Conservation (phyloP, 2,113 vertebrate genomes). For the Gallinago undulata region DNA sequence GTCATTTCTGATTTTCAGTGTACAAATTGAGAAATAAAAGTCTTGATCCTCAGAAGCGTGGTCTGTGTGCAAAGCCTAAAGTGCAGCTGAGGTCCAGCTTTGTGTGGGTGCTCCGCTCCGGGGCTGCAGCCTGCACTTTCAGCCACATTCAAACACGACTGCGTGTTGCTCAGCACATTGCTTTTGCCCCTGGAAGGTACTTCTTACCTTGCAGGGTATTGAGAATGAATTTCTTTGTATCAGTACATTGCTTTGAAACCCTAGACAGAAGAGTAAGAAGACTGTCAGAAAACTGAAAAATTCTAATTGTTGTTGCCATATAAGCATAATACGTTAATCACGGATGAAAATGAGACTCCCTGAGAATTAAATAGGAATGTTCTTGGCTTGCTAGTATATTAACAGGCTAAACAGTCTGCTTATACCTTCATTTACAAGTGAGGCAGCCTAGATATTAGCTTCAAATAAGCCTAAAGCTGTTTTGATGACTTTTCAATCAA, state of each 20-base stretch:
- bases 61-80: not conserved
- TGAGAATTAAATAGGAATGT: not conserved
- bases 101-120: not conserved
- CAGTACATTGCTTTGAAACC: not conserved
- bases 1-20: not conserved
- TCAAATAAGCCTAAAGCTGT: not conserved
- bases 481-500: not conserved
- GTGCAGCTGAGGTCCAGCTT: rapidly evolving
- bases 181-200: not conserved
- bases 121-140: not conserved
- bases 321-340: not conserved
- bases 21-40: not conserved
- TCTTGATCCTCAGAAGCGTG: not conserved
- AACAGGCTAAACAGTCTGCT: not conserved
- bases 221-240: not conserved
- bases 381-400: not conserved
- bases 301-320: not conserved
- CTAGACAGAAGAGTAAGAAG: not conserved
- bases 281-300: not conserved
- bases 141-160: not conserved
- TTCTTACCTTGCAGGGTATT: not conserved
- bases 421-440: not conserved
- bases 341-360: not conserved
- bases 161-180: not conserved
- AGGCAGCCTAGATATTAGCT: not conserved